A percentile compares a stretch with the other conserved stretches of the same genome.
Conservation (phyloP, 2,888 invertebrate species). For the Bellardia pandia region DNA sequence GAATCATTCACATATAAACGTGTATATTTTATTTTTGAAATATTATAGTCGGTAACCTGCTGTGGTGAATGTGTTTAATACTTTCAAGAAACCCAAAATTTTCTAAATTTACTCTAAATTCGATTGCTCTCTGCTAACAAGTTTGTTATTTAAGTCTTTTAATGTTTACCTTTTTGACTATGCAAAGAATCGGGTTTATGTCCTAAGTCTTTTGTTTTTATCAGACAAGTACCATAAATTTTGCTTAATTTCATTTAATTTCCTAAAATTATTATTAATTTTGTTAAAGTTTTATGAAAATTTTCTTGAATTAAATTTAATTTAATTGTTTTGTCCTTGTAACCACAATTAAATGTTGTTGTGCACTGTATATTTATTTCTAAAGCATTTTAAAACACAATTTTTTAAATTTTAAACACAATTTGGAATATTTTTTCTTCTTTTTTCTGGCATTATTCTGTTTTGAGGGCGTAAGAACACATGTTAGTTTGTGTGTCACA, state of each 20-base stretch:
- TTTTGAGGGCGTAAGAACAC: constrained; percentile 82
- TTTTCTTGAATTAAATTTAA: background rate
- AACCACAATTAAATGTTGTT: constrained; percentile 46
- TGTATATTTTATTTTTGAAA: too few relatives aligned
- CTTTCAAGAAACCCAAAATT: too few relatives aligned
- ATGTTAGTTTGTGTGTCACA: constrained; percentile 79
- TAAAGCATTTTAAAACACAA: constrained; percentile 12
- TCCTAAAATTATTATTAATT: background rate
- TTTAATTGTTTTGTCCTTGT: constrained; percentile 40
- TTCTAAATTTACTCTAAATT: too few relatives aligned
- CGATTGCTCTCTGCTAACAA: too few relatives aligned
- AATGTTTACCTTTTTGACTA: background rate
- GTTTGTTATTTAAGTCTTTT: too few relatives aligned
- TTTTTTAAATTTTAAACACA: constrained; percentile 10
- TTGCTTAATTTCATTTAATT: background rate
- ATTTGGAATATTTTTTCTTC: constrained; percentile 7
- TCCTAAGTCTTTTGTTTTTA: constrained; percentile 49
- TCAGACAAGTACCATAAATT: background rate
- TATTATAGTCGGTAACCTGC: too few relatives aligned
- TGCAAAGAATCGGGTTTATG: background rate
- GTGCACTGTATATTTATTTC: constrained; percentile 46
- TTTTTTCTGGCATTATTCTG: constrained; percentile 32
- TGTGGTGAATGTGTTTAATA: too few relatives aligned
- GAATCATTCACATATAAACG: too few relatives aligned
- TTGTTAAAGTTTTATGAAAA: constrained; percentile 3